phyloP scores from a whole-genome alignment of 2,797 vertebrate species.

The Scolopax rusticola region DNA sequence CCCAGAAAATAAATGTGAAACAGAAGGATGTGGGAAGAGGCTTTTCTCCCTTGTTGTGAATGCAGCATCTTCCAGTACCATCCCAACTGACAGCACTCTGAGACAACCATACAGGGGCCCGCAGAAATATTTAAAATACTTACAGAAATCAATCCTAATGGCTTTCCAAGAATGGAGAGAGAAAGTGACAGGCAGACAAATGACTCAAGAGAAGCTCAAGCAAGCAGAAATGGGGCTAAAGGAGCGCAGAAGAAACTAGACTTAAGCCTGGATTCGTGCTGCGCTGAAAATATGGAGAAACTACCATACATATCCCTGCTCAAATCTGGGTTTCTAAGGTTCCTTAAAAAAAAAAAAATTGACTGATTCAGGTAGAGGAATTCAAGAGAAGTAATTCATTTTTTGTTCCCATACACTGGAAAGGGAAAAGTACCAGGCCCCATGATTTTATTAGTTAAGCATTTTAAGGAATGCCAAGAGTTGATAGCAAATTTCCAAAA shows the following conservation, averaged over 20 bases:
- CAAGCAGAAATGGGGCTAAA: not conserved
- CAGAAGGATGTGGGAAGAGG: not conserved
- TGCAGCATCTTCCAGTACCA: not conserved
- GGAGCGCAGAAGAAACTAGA: not conserved
- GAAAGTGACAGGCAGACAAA: not conserved
- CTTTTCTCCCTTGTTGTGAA: not conserved
- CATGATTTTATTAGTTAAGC: not conserved
- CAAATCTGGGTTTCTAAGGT: not conserved
- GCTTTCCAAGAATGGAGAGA: conserved; percentile 8
- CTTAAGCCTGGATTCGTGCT: not conserved
- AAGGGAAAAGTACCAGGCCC: not conserved
- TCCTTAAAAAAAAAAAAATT: not conserved
- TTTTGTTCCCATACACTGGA: not conserved
- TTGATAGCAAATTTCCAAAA: conserved; percentile 36
- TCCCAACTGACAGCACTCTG: not conserved
- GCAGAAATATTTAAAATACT: conserved; percentile 37
- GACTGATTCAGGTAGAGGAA: not conserved
- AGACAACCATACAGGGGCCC: not conserved
- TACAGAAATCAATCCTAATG: conserved; percentile 31
- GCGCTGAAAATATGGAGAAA: not conserved
- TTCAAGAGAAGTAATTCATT: not conserved
- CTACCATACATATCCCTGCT: not conserved
- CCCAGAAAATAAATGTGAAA: not conserved
- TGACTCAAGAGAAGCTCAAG: not conserved
- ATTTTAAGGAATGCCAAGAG: not conserved